phyloP scores from a whole-genome alignment of 35 echinoderm and acorn worm genomes.

The Lytechinus variegatus region DNA sequence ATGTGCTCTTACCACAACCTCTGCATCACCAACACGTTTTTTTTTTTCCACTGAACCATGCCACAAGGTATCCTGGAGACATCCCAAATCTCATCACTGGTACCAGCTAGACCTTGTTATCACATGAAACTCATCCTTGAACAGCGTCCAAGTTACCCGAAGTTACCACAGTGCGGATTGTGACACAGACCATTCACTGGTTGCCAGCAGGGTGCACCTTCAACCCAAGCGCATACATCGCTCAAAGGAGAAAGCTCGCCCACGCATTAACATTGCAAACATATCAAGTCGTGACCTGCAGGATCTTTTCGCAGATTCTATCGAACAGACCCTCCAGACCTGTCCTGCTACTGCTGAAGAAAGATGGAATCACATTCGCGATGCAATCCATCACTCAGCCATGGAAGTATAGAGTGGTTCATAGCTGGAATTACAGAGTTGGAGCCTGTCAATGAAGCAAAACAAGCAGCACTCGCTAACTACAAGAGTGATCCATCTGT shows the following conservation, averaged over 20 bases:
- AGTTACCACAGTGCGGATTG: no score
- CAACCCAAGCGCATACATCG: conserved; percentile 29
- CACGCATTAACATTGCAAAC: conserved; percentile 6
- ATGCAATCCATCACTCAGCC: conserved; percentile 46
- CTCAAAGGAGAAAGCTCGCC: neutral
- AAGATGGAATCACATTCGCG: conserved; percentile 15
- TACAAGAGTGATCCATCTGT: conserved; percentile 43
- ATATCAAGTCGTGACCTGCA: neutral
- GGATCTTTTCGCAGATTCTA: conserved; percentile 25
- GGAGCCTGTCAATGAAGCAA: neutral
- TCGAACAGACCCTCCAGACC: neutral
- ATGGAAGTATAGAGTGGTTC: conserved; percentile 23
- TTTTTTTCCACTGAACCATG: conserved; percentile 47
- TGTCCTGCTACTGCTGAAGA: neutral
- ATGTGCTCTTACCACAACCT: conserved; percentile 33
- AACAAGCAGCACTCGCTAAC: conserved; percentile 29
- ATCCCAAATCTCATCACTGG: conserved; percentile 66
- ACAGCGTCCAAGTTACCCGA: conserved; percentile 54
- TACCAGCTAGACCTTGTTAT: conserved; percentile 63
- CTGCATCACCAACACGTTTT: conserved; percentile 77
- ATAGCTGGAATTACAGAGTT: neutral
- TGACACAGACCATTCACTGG: conserved; percentile 71
- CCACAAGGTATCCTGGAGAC: conserved; percentile 69
- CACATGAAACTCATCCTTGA: conserved; percentile 34
- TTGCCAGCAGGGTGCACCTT: conserved; percentile 49